Base-by-base conservation (phyloP, 2,888 invertebrate genomes). In the Thyatira batis region DNA sequence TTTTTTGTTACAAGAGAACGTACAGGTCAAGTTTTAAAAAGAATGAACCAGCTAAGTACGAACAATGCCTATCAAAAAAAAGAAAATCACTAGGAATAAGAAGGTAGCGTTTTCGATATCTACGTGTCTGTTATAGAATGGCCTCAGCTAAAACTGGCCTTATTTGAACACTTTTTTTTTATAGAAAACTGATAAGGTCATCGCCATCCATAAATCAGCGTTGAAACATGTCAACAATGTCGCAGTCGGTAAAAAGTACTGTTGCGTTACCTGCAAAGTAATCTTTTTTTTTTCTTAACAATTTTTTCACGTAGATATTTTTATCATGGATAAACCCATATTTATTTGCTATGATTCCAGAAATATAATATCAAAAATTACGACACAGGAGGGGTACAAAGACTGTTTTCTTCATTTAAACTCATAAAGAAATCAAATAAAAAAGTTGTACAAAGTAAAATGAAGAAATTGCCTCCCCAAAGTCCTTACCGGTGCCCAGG, bases 51-150 rank as follows among this genome's bases (percentile, higher is more conserved):
- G 39, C 10, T 39, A 49, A 53, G 20, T 20, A 50, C 20, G 54
- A 39, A 76, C 54, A 55, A 84, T 83, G 82, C 73, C 78, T 17
- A 46, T 50, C 46, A 74, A 55, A 55, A 82, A 73, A 67, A 81
- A 72, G 63, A 78, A 63, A 56, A 46, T 30, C 53, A 54, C 56
- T 50, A 76, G 66, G 57, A 74, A 66, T 60, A 76, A 70, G 59
- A 78, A 73, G 76, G 78, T 77, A 73, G 20, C 8, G 1, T 20
- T 17, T 10, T 20, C n/a, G n/a, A n/a, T n/a, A 9, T 17, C 1
- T 39, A 17, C 39, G n/a, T 13, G n/a, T 33, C n/a, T n/a, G n/a
- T 13, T 30, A 11, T n/a, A 30, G 11, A 33, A 39, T 39, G n/a
- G 1, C 3, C 23, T 6, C 3, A 39, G 2, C 17, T 39, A 6